phyloP scores from a whole-genome alignment of 2,113 vertebrate genomes.

The Athene cunicularia region DNA sequence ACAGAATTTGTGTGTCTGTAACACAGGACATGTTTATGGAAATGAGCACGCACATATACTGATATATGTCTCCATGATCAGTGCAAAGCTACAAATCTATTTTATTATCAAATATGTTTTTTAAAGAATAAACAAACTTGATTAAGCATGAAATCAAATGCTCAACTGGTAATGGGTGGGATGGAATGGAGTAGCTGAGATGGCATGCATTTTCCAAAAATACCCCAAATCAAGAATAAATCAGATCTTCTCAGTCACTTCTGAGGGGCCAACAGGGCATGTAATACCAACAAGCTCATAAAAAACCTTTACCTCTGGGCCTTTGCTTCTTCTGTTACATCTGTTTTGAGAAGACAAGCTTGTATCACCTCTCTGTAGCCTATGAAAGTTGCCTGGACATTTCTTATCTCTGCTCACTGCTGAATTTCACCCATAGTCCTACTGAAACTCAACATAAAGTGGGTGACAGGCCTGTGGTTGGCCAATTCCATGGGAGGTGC shows the following conservation, averaged over 20 bases:
- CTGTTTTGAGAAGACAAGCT: not conserved
- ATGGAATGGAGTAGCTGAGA: not conserved
- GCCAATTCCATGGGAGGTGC: not conserved
- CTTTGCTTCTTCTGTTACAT: not conserved
- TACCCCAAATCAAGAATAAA: not conserved
- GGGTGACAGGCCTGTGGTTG: not conserved
- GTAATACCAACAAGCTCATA: not conserved
- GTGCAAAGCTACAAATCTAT: not conserved
- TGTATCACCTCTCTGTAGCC: not conserved
- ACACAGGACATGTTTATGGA: constrained; percentile 7
- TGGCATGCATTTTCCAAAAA: not conserved
- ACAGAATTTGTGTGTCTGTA: not conserved
- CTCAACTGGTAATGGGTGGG: not conserved
- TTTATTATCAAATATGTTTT: not conserved
- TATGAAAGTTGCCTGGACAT: not conserved
- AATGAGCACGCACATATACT: not conserved
- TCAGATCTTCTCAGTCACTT: not conserved
- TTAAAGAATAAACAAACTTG: not conserved
- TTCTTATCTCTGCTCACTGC: not conserved
- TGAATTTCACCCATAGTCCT: not conserved
- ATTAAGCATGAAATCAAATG: not conserved
- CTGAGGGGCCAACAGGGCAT: not conserved
- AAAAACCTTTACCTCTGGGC: not conserved
- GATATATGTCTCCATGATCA: not conserved
- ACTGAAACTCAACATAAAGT: not conserved